Evolutionary conservation across 64 coral and sea anemone genomes (phyloP).

Genomic region (Montipora foliosa): DNA sequence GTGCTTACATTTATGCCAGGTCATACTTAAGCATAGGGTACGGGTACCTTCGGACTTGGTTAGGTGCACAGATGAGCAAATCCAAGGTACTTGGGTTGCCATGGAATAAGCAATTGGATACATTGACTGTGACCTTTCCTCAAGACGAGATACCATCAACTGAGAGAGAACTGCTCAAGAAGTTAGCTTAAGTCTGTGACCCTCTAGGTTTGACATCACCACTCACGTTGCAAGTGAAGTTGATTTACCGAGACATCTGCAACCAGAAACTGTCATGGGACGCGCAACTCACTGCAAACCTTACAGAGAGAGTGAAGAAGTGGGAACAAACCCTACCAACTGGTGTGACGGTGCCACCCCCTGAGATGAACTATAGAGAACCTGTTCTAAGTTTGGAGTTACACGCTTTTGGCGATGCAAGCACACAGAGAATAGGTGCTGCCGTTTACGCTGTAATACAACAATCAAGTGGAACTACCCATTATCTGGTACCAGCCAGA

Average conservation of each 20-base stretch:
- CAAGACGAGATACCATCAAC: no score
- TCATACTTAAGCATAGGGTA: no score
- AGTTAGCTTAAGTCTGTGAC: no score
- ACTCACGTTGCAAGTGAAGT: background rate
- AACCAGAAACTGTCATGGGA: background rate
- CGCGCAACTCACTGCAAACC: background rate
- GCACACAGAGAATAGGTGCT: background rate
- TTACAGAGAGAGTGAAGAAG: background rate
- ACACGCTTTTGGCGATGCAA: constrained; percentile 27
- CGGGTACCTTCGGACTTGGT: no score
- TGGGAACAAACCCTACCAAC: background rate
- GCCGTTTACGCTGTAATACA: background rate
- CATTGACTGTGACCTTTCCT: no score
- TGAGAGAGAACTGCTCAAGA: no score
- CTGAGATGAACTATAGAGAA: background rate
- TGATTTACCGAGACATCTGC: constrained; percentile 4
- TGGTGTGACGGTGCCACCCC: background rate
- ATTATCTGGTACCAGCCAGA: background rate
- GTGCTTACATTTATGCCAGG: no score
- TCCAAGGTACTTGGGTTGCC: no score
- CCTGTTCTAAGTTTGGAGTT: background rate
- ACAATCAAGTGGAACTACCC: constrained; percentile 22
- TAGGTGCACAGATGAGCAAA: no score
- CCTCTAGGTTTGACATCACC: background rate
- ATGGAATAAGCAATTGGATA: no score